phyloP scores from a whole-genome alignment of 2,888 invertebrate genomes.

The Stenodera caucasica region DNA sequence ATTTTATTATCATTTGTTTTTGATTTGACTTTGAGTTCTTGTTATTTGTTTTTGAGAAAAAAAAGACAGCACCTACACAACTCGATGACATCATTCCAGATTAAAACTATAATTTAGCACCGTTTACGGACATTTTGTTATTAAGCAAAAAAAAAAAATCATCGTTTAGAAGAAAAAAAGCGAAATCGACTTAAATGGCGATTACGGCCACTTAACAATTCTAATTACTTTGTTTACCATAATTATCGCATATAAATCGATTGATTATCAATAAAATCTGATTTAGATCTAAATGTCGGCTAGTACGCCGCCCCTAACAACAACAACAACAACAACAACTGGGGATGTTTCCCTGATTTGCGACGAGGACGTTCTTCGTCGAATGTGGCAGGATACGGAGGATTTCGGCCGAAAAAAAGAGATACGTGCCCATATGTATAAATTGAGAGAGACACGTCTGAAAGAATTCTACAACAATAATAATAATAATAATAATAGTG shows the following conservation, averaged over 20 bases:
- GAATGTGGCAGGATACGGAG: slow-evolving; percentile 86
- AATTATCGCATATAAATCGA: not conserved
- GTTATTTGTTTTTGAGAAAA: not conserved
- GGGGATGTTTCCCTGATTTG: slow-evolving; percentile 70
- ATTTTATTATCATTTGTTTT: not conserved
- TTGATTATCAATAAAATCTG: not conserved
- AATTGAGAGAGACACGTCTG: slow-evolving; percentile 77
- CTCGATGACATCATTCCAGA: not conserved
- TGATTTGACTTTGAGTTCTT: slow-evolving; percentile 2
- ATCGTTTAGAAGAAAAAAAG: not conserved
- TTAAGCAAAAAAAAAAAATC: not conserved
- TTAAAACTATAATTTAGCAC: not conserved
- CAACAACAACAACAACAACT: slow-evolving; percentile 48
- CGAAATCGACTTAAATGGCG: not conserved
- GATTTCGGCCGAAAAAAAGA: slow-evolving; percentile 85
- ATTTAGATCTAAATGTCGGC: slow-evolving; percentile 33
- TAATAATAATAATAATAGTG: slow-evolving; percentile 58
- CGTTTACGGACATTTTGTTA: not conserved
- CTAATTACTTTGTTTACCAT: not conserved
- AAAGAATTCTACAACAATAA: slow-evolving; percentile 76
- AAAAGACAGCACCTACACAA: not conserved
- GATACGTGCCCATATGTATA: slow-evolving; percentile 83
- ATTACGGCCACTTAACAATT: not conserved
- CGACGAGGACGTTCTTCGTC: slow-evolving; percentile 76
- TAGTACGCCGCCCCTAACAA: slow-evolving; percentile 36